Base-by-base conservation (phyloP, 35 echinoderm and acorn worm genomes). In the Heliocidaris tuberculata region DNA sequence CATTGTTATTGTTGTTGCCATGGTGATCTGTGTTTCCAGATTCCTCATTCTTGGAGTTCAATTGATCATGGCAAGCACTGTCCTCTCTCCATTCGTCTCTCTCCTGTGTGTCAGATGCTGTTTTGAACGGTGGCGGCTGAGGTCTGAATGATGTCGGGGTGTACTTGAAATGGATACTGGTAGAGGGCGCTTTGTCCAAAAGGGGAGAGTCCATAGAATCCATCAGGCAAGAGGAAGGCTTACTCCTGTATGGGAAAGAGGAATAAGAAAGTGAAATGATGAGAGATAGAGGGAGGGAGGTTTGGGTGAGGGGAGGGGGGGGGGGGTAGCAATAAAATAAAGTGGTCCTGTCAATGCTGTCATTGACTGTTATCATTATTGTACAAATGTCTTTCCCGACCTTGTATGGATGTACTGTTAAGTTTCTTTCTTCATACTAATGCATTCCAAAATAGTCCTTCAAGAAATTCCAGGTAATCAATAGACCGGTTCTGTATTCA, bases 201-300 rank as follows among this genome's bases (percentile, higher is more conserved):
- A 78, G 65, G 65, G 65, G 65, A 78, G 65, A 78, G 65, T 78
- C 65, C 15, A 78, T 78, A 78, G 65, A 78, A 78, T 78, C 65
- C 65, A 78, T 78, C 21, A 78, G 65, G 65, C 27, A 71, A 24
- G 24, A 3, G 61, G 61, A 71, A 78, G 65, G 6, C 65, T 78
- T 6, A 78, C 65, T 78, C 17, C 65, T 78, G 65, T 19, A 78
- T 4, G 24, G 27, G 60, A 70, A 24, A 70, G 60, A 70, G 60
- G 27, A 70, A 70, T 50, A 50, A n/a, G n/a, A n/a, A n/a, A n/a
- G n/a, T n/a, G n/a, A n/a, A n/a, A n/a, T 42, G 35, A 42, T 1
- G 35, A 42, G 35, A 42, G 35, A 42, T 1, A 42, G 35, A 3
- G 3, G 35, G 35, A 42, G 35, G 35, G 35, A 42, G 35, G 35